A percentile compares a stretch with the other conserved stretches of the same genome.
Conservation (phyloP, 1,140 invertebrate genomes). For the Chionoecetes opilio region DNA sequence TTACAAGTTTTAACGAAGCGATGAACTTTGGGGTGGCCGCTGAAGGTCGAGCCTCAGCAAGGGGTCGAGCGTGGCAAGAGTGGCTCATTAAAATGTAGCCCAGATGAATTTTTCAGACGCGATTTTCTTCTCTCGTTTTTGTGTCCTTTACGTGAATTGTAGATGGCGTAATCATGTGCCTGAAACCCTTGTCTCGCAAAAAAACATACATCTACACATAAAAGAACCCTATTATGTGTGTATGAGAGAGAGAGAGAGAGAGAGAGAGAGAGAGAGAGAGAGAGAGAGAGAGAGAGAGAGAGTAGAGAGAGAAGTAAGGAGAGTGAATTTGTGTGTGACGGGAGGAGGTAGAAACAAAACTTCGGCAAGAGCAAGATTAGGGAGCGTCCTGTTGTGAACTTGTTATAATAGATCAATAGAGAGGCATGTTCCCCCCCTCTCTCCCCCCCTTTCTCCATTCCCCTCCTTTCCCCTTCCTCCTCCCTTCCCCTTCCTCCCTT, state of each 20-base stretch:
- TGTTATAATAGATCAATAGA: background rate
- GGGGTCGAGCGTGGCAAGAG: slow-evolving; percentile 4
- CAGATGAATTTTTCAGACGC: background rate
- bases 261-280: slow-evolving; percentile 27
- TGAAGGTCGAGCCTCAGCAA: background rate
- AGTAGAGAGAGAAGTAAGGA: background rate
- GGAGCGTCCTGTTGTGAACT: background rate
- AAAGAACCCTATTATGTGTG: no score
- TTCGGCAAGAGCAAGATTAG: background rate
- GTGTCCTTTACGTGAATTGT: background rate
- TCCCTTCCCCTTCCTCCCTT: background rate
- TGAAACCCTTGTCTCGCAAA: no score
- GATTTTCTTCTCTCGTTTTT: background rate
- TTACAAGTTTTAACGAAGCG: slow-evolving; percentile 29
- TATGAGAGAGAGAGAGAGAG: background rate
- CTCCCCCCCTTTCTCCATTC: background rate
- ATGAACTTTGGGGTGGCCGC: slow-evolving; percentile 12
- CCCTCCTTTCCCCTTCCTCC: background rate
- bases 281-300: slow-evolving; percentile 27
- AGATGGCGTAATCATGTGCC: background rate
- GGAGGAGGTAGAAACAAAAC: background rate
- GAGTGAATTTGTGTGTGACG: background rate
- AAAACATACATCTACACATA: no score
- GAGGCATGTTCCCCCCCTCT: background rate
- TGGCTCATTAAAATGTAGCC: background rate